phyloP scores from a whole-genome alignment of 2,113 vertebrate species.

The Mormyrus lacerda region DNA sequence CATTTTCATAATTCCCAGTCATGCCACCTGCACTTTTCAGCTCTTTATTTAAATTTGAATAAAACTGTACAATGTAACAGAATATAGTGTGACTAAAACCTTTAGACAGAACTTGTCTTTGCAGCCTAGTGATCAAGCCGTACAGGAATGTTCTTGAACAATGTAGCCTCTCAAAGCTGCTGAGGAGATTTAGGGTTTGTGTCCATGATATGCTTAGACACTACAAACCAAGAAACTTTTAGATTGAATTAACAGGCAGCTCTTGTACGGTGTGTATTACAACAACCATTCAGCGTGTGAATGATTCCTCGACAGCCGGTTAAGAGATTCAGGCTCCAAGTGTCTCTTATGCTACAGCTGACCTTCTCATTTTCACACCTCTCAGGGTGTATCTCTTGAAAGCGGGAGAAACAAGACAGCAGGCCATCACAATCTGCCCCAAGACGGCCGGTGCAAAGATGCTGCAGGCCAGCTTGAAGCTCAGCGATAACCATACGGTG shows the following conservation, averaged over 20 bases:
- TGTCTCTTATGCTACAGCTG: not conserved
- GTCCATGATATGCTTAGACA: not conserved
- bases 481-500: conserved; percentile 25
- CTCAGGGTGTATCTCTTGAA: conserved; percentile 37
- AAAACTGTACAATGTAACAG: not conserved
- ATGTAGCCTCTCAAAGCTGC: not conserved
- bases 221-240: not conserved
- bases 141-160: not conserved
- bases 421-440: conserved; percentile 37
- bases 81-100: not conserved
- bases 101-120: not conserved
- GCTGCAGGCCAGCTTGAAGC: conserved; percentile 46
- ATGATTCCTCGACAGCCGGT: not conserved
- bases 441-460: conserved; percentile 42
- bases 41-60: not conserved
- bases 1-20: not conserved
- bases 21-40: not conserved
- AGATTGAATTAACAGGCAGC: not conserved
- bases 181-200: not conserved
- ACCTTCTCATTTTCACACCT: conserved; percentile 8
- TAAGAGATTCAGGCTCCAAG: not conserved
- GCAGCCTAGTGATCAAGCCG: not conserved
- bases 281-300: not conserved
- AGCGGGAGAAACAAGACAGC: conserved; percentile 36
- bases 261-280: not conserved